Evolutionary conservation across 2,113 vertebrate genomes (phyloP).

Genomic region (Camelus bactrianus): DNA sequence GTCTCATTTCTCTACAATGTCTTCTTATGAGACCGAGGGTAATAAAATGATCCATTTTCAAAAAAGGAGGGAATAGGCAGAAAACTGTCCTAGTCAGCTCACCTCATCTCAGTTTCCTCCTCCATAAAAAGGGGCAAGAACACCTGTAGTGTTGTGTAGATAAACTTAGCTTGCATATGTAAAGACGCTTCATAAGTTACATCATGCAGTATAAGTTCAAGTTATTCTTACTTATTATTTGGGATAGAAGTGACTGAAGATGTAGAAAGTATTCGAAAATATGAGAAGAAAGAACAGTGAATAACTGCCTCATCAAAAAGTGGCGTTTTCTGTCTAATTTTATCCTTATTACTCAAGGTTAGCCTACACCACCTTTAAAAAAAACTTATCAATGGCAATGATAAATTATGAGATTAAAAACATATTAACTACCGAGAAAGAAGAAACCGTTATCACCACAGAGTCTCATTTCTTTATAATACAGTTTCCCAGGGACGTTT

Average conservation of each 20-base stretch:
- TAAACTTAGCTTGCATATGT: neutral
- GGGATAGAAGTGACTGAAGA: neutral
- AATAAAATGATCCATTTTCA: slow-evolving; percentile 37
- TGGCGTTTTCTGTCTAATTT: neutral
- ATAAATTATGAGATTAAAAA: slow-evolving; percentile 41
- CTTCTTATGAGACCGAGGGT: neutral
- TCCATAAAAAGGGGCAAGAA: neutral
- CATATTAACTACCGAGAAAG: neutral
- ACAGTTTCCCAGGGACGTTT: neutral
- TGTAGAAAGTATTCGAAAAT: neutral
- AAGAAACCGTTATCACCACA: neutral
- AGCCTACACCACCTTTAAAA: neutral
- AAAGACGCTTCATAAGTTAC: neutral
- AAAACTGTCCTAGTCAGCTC: neutral
- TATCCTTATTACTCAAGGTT: neutral
- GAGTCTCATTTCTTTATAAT: neutral
- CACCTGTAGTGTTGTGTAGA: neutral
- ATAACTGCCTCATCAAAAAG: neutral
- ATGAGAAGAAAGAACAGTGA: neutral
- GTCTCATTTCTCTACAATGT: neutral
- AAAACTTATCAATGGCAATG: neutral
- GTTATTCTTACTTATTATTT: neutral
- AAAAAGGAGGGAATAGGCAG: neutral
- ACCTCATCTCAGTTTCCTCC: neutral
- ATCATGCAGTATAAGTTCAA: neutral